Percentiles rank a stretch among this genome's conserved stretches.
Evolutionary conservation across 2,797 vertebrate species (phyloP).

Genomic region (Hippoglossus hippoglossus): DNA sequence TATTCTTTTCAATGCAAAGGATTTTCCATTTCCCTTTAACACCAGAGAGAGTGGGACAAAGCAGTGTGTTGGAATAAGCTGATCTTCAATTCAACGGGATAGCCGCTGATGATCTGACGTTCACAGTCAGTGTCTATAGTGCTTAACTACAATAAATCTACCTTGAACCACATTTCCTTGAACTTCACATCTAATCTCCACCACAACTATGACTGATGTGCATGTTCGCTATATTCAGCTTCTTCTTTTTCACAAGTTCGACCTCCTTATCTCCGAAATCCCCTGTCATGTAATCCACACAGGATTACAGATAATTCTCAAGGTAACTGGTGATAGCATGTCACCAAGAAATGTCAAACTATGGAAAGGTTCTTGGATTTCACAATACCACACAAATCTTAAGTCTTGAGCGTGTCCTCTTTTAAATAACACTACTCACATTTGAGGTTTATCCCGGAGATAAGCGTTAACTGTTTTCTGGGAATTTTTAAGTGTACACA

Average conservation of each 20-base stretch:
- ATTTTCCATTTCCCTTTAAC: constrained; percentile 20
- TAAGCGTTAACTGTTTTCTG: neutral
- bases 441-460: neutral
- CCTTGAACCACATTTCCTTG: constrained; percentile 54
- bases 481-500: neutral
- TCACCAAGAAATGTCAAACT: constrained; percentile 18
- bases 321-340: constrained; percentile 14
- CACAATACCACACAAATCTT: neutral
- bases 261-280: constrained; percentile 52
- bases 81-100: constrained; percentile 61
- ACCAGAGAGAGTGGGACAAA: constrained; percentile 51
- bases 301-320: constrained; percentile 14
- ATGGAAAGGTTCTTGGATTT: neutral
- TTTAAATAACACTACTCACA: neutral
- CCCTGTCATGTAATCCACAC: constrained; percentile 46
- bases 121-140: constrained; percentile 29
- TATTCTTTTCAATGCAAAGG: constrained; percentile 45
- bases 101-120: constrained; percentile 61
- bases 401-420: neutral
- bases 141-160: constrained; percentile 53
- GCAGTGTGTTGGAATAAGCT: constrained; percentile 39
- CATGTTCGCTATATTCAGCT: constrained; percentile 26
- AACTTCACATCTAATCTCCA: constrained; percentile 49
- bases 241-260: constrained; percentile 1
- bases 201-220: constrained; percentile 38